phyloP scores from a whole-genome alignment of 2,888 invertebrate genomes.

The Halocaridina rubra region DNA sequence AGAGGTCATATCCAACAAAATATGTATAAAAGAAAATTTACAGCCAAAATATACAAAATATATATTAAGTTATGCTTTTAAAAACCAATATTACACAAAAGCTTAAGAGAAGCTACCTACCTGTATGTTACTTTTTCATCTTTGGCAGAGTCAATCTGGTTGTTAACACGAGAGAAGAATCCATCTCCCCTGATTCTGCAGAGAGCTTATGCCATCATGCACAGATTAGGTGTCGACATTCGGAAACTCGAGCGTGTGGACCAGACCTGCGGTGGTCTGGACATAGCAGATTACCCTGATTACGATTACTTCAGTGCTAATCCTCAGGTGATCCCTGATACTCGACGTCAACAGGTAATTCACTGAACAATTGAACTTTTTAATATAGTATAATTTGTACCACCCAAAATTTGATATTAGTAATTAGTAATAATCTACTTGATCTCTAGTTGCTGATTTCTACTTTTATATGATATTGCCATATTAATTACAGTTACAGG shows the following conservation, averaged over 20 bases:
- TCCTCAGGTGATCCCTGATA: neutral
- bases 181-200: conserved; percentile 56
- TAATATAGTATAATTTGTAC: no score
- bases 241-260: conserved; percentile 62
- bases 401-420: no score
- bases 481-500: no score
- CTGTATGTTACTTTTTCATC: neutral
- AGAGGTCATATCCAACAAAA: no score
- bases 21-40: no score
- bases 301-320: conserved; percentile 35
- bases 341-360: neutral
- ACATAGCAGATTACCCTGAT: neutral
- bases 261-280: conserved; percentile 62
- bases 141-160: conserved; percentile 60
- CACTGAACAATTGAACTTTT: no score
- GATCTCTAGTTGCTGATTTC: no score
- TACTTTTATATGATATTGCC: no score
- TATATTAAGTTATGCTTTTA: no score
- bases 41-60: no score
- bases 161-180: conserved; percentile 58
- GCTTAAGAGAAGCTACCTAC: neutral
- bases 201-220: conserved; percentile 62
- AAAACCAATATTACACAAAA: neutral
- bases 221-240: conserved; percentile 60
- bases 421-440: no score